Base-by-base conservation (phyloP, 2,113 vertebrate genomes). In the Neomonachus schauinslandi region DNA sequence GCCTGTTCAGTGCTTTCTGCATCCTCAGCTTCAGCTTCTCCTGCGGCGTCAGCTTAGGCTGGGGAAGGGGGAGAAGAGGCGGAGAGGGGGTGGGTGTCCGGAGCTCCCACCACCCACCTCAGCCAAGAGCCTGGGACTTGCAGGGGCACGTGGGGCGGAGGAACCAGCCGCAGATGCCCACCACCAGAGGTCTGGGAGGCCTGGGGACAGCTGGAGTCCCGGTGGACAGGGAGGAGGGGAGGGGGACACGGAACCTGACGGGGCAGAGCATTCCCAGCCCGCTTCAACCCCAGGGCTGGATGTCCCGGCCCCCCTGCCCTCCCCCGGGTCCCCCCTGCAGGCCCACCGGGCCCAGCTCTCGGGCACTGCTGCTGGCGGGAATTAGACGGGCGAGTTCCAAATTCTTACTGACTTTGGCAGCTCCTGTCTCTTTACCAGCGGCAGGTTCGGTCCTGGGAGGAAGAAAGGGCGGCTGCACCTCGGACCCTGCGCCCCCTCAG, bases 391-490 rank as follows among this genome's bases (percentile, higher is more conserved):
- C 96, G 99, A 99, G 99, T 99, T 99, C 98, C 99, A 99, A 99
- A 99, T 99, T 99, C 99, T 99, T 99, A 99, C 99, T 99, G 99
- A 99, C 99, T 99, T 99, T 99, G 99, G 99, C 99, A 99, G 99
- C 99, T 99, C 99, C 99, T 98, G 99, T 99, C 99, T 99, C 99
- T 99, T 99, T 99, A 99, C 99, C 99, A 99, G 99, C 99, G 98
- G 99, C 98, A 99, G 99, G 99, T 94, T 99, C 99, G 98, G 99
- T 99, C 99, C 99, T 99, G 96, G 63, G 82, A 80, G 1, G 57
- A 80, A 51, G 7, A 89, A 84, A 84, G 28, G 77, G 18, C 15
- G 51, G 59, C 4, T 65, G 42, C n/a, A 72, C 42, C n/a, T 33
- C 33, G 12, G 26, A 46, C 51, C 53, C 61, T 13, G 51, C 0